A percentile compares a stretch with the other conserved stretches of the same genome.
Evolutionary conservation across 2,113 vertebrate species (phyloP).

Genomic region (Brachyistius frenatus): DNA sequence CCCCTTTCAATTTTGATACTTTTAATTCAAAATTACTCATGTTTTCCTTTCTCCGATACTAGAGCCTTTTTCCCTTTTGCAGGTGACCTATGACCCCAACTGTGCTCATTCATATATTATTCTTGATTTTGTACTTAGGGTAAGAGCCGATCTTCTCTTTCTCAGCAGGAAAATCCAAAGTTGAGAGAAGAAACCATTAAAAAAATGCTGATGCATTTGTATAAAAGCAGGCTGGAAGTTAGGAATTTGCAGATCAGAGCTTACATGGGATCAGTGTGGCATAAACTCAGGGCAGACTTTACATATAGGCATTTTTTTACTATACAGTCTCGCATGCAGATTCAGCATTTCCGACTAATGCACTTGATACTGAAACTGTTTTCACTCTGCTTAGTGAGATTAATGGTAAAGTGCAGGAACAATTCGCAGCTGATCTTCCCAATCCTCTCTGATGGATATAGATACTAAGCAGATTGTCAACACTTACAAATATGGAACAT

Average conservation of each 20-base stretch:
- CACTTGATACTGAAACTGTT: slow-evolving; percentile 17
- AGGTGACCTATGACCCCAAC: neutral
- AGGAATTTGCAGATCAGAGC: slow-evolving; percentile 26
- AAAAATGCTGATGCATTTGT: slow-evolving; percentile 25
- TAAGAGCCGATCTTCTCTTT: slow-evolving; percentile 7
- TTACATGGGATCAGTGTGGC: slow-evolving; percentile 36
- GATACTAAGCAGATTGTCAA: slow-evolving; percentile 23
- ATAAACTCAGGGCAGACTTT: slow-evolving; percentile 12
- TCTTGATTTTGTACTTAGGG: neutral
- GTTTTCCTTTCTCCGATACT: too few species aligned
- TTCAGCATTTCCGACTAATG: slow-evolving; percentile 47
- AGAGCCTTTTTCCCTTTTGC: neutral
- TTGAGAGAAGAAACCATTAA: neutral
- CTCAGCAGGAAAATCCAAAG: neutral
- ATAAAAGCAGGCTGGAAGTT: slow-evolving; percentile 9
- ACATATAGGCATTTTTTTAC: slow-evolving; percentile 12
- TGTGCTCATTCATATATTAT: neutral
- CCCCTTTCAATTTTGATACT: neutral
- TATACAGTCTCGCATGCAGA: slow-evolving; percentile 18
- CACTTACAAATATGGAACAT: neutral
- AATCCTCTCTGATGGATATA: slow-evolving; percentile 12
- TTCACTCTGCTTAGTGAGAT: slow-evolving; percentile 42
- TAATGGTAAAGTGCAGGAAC: slow-evolving; percentile 28
- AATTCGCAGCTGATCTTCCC: slow-evolving; percentile 44
- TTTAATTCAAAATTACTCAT: neutral